Conservation (phyloP, 2,797 vertebrate genomes). For the Tadarida brasiliensis region DNA sequence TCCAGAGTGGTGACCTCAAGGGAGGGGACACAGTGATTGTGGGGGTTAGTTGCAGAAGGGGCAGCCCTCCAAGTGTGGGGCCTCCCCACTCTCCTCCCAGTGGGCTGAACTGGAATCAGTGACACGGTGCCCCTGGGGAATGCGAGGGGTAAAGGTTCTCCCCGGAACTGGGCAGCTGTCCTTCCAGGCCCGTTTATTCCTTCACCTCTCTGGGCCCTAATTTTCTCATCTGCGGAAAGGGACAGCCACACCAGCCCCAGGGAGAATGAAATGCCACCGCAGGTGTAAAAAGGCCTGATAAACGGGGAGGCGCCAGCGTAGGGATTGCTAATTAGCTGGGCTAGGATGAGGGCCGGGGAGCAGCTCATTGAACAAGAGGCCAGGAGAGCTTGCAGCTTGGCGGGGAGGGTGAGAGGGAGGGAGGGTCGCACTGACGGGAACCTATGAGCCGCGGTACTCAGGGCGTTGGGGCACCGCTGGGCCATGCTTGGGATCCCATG, state of each 20-base stretch:
- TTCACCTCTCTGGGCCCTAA: neutral
- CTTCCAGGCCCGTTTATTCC: neutral
- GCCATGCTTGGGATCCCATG: neutral
- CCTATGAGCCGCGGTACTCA: accelerated
- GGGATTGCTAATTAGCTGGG: neutral
- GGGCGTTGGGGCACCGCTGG: neutral
- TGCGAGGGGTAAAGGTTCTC: neutral
- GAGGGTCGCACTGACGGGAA: neutral
- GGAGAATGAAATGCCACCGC: accelerated
- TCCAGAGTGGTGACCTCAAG: neutral
- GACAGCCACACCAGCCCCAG: neutral
- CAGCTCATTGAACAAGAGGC: neutral
- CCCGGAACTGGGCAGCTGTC: neutral
- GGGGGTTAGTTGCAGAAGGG: neutral
- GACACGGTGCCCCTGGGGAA: neutral
- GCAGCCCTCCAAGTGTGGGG: neutral
- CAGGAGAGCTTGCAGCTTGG: neutral
- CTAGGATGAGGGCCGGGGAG: neutral
- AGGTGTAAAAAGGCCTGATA: neutral
- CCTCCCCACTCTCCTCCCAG: neutral
- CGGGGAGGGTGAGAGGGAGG: neutral
- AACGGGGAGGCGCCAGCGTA: neutral
- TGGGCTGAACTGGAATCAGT: neutral
- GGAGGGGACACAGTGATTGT: neutral
- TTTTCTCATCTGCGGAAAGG: neutral